phyloP scores from a whole-genome alignment of 2,113 vertebrate species.

The Tachysurus vachellii region DNA sequence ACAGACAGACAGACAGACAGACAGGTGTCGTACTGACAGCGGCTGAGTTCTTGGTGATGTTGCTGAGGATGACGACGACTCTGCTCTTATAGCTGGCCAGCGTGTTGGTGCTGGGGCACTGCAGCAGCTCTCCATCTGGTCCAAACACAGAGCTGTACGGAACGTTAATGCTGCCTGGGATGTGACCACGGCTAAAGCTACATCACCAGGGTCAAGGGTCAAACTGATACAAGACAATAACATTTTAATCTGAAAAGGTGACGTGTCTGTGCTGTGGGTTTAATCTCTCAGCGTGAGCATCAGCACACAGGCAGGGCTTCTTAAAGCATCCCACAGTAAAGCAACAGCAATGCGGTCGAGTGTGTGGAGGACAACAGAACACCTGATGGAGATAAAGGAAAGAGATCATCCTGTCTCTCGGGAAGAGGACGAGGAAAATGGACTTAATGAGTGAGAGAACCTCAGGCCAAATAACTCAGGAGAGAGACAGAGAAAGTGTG shows the following conservation, averaged over 20 bases:
- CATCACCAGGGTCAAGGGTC: slow-evolving; percentile 72
- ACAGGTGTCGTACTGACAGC: slow-evolving; percentile 72
- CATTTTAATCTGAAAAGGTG: neutral
- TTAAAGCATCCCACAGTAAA: slow-evolving; percentile 5
- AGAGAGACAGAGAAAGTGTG: neutral
- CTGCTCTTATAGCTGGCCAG: slow-evolving; percentile 87
- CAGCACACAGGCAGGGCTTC: slow-evolving; percentile 15
- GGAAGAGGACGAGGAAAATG: slow-evolving; percentile 1
- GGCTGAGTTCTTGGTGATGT: slow-evolving; percentile 79
- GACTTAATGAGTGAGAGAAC: slow-evolving; percentile 29
- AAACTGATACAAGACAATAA: neutral
- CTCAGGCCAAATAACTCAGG: neutral
- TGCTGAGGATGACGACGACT: slow-evolving; percentile 91
- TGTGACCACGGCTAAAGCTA: slow-evolving; percentile 91
- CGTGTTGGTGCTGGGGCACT: slow-evolving; percentile 75
- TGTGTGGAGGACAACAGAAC: slow-evolving; percentile 2
- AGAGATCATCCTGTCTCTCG: neutral
- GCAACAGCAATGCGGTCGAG: neutral
- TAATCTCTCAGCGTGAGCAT: neutral
- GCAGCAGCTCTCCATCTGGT: slow-evolving; percentile 82
- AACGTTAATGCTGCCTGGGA: slow-evolving; percentile 91
- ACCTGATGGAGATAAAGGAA: slow-evolving; percentile 29
- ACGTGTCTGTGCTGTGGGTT: neutral
- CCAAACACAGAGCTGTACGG: slow-evolving; percentile 82
- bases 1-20: neutral